Evolutionary conservation across 2,888 invertebrate genomes (phyloP).

Genomic region (Drosophila meridionalis): DNA sequence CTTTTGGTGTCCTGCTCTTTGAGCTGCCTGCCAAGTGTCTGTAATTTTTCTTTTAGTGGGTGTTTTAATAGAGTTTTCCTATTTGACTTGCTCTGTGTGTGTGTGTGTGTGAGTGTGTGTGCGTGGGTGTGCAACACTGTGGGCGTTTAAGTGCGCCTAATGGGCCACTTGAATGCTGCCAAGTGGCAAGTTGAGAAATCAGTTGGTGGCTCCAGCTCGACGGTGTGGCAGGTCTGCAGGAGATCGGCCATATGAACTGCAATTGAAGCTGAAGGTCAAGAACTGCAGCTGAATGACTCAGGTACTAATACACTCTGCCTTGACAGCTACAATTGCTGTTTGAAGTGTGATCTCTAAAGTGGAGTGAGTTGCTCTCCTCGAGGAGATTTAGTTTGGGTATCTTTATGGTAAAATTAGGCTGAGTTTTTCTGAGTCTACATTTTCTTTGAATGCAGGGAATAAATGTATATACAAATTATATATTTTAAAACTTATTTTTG

Average conservation of each 20-base stretch:
- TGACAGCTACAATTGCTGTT: constrained; percentile 6
- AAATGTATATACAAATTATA: no score
- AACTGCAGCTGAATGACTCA: constrained; percentile 28
- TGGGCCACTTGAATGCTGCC: constrained; percentile 62
- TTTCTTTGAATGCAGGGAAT: neutral
- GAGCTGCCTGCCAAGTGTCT: constrained; percentile 75
- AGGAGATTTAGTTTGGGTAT: neutral
- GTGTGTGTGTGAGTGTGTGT: constrained; percentile 18
- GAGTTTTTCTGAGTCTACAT: neutral
- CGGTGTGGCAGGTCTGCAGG: constrained; percentile 21
- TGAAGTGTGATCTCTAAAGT: neutral
- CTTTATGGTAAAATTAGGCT: neutral
- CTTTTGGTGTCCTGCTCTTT: constrained; percentile 54
- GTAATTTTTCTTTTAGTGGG: constrained; percentile 71
- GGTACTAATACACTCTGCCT: constrained; percentile 24
- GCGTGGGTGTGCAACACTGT: constrained; percentile 31
- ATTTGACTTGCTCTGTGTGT: constrained; percentile 22
- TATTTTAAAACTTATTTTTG: no score
- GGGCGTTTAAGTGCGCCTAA: constrained; percentile 72
- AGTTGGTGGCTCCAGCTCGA: constrained; percentile 26
- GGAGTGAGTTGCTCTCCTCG: neutral
- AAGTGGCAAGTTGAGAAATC: constrained; percentile 54
- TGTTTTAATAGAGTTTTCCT: constrained; percentile 69
- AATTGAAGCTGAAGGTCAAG: constrained; percentile 58
- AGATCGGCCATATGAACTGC: constrained; percentile 33